Conservation (phyloP, 2,888 invertebrate genomes). For the Hydroisotoma schaefferi region DNA sequence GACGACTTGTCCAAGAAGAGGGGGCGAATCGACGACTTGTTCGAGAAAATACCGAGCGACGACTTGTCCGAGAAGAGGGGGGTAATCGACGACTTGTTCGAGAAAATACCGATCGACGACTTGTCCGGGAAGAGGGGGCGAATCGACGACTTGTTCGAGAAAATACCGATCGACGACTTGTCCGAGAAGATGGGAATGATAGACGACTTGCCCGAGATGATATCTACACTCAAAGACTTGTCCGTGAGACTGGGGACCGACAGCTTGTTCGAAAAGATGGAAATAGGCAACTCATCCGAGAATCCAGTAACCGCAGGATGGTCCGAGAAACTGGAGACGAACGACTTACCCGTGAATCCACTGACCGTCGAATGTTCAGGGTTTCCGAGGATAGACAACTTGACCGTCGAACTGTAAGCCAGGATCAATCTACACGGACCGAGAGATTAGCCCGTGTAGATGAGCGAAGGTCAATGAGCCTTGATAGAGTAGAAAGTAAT, state of each 20-base stretch:
- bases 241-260: conserved; percentile 15
- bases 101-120: conserved; percentile 14
- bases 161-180: conserved; percentile 12
- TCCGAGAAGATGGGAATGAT: conserved; percentile 16
- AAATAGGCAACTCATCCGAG: not conserved
- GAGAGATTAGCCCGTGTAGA: conserved; percentile 22
- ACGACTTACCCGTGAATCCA: not conserved
- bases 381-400: not conserved
- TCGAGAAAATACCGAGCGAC: conserved; percentile 10
- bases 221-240: not conserved
- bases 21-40: conserved; percentile 16
- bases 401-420: not conserved
- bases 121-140: conserved; percentile 13
- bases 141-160: conserved; percentile 17
- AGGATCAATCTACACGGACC: conserved; percentile 13
- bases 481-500: not conserved
- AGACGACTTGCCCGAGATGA: conserved; percentile 17
- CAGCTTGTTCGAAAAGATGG: conserved; percentile 19
- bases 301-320: conserved; percentile 8
- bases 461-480: not conserved
- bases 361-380: conserved; percentile 4
- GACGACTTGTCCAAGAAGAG: conserved; percentile 19
- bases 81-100: conserved; percentile 14
- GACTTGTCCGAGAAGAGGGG: conserved; percentile 15
- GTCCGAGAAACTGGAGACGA: conserved; percentile 1